Evolutionary conservation across 2,797 vertebrate species (phyloP), one percentile per base, ranked within the genome.

Genomic region (Pseudochaenichthys georgianus): DNA sequence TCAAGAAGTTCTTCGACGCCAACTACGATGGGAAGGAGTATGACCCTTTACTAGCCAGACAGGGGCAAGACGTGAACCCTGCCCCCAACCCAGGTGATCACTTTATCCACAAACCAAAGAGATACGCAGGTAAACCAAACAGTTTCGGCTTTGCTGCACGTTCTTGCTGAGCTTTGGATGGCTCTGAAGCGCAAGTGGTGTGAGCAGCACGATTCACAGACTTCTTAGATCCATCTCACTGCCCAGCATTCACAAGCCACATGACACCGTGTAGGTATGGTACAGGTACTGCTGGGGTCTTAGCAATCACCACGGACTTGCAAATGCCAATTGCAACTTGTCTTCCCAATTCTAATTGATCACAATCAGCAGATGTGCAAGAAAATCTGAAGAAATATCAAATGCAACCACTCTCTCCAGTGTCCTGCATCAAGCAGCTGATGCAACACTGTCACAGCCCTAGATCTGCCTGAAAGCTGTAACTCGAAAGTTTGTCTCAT

Each of bases 1-100:
- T 99, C 89, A 99, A 99, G 95, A 99, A 99, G 89, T 99, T 99
- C 91, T 99, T 99, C 34, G 98, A 99, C 19, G 98, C 98, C 91
- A 99, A 99, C 95, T 99, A 99, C 6, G 98, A 99, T 11, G 98
- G 97, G 82, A 99, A 99, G 94, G 98, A 99, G 78, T 99, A 99
- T 58, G 98, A 99, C 94, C 98, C 98, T 3, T 81, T 97, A 84
- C 92, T 96, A 92, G 95, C 96, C 38, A 95, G 98, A 94, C 98
- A 99, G 93, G 98, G 97, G 83, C 98, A 99, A 92, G 98, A 99
- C 50, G 93, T 94, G 87, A 93, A 95, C 45, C 96, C 97, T 41
- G 46, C 96, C 80, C 96, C 96, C 88, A 99, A 98, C 95, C 97
- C 97, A 97, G 98, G 98, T 98, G 97, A 99, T 96, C 97, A 98